Evolutionary conservation across 2,888 invertebrate genomes (phyloP), one percentile per base, ranked within the genome.

Genomic region (Allygus modestus): DNA sequence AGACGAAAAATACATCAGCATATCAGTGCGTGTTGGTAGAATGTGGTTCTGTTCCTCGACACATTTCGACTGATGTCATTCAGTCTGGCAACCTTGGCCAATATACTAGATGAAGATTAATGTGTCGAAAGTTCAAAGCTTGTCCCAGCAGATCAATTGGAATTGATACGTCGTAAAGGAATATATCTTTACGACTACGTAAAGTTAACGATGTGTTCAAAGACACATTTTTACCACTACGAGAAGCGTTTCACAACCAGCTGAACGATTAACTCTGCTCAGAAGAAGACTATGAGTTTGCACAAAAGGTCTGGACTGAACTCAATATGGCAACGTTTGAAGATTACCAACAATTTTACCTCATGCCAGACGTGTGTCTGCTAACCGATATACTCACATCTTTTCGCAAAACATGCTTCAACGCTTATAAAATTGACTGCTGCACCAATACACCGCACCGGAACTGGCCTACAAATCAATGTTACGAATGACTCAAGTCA

Each of bases 201-300:
- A 28, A 69, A 82, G n/a, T 37, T 33, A 82, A 43, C 58, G 26
- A 20, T 0, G 81, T 81, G 54, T 75, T 87, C 15, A 41, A 77
- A 0, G 86, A 86, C 7, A 85, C 82, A 0, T 2, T 0, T n/a
- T 41, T 89, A 84, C 89, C 89, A 37, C 9, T 71, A 9, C 87
- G 85, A 82, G 82, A 86, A 41, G 11, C 69, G 11, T 89, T 89
- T 87, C 88, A 87, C 85, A 88, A 86, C 84, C 58, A 26, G 9
- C 26, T 88, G 15, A 87, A 65, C n/a, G 84, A 89, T 73, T 65
- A 85, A 26, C 23, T 85, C 26, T 87, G 88, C 37, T 85, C 84
- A 28, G 85, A 87, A 7, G 85, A 84, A 26, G 89, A 89, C 75
- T 90, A 90, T 86, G 51, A 85, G 15, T 89, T 89, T 87, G 90